Conservation (phyloP, 2,113 vertebrate genomes). For the Chaenocephalus aceratus region DNA sequence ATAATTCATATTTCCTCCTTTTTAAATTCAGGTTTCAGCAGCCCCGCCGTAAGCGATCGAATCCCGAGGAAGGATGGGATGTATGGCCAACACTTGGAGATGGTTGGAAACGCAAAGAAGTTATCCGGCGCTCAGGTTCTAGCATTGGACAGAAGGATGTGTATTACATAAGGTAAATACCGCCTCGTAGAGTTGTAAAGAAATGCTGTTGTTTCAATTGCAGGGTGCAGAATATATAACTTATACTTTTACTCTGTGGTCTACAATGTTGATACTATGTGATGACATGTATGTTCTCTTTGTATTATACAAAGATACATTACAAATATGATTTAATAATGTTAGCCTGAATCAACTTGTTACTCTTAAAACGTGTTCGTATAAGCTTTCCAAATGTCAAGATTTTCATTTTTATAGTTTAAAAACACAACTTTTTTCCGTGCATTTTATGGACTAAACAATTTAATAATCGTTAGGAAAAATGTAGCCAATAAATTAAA, state of each 20-base stretch:
- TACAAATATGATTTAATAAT: not conserved
- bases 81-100: slow-evolving; percentile 87
- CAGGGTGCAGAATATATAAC: not conserved
- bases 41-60: slow-evolving; percentile 53
- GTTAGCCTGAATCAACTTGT: not conserved
- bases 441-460: not conserved
- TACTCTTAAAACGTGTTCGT: not conserved
- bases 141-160: slow-evolving; percentile 89
- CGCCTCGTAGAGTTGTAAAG: not conserved
- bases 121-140: slow-evolving; percentile 87
- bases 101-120: slow-evolving; percentile 91
- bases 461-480: no score
- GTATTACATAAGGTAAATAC: slow-evolving; percentile 89
- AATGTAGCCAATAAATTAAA: not conserved
- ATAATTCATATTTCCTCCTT: not conserved
- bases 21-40: slow-evolving; percentile 16
- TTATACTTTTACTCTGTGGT: not conserved
- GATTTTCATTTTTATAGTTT: not conserved
- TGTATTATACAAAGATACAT: not conserved
- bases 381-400: not conserved
- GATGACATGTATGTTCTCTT: not conserved
- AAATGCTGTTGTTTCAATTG: not conserved
- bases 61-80: slow-evolving; percentile 85
- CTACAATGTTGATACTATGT: not conserved
- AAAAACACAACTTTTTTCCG: no score